Evolutionary conservation across 2,113 vertebrate species (phyloP).

Genomic region (Laticauda laticaudata): DNA sequence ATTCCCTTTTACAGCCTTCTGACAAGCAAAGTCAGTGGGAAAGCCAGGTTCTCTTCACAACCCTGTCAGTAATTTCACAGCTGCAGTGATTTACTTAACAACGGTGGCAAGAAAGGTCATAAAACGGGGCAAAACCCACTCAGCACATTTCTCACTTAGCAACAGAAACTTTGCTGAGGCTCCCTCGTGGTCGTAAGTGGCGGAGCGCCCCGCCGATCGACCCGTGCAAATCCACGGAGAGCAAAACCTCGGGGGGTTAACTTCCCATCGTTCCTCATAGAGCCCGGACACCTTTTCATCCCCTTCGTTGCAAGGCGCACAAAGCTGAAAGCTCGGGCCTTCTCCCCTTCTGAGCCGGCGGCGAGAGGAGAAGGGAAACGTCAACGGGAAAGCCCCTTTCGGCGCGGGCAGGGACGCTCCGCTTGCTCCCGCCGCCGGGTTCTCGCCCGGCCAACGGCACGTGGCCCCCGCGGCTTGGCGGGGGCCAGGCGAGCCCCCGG

Average conservation of each 20-base stretch:
- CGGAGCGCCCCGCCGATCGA: too few species aligned
- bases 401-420: background rate
- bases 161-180: too few species aligned
- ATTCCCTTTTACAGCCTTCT: too few species aligned
- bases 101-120: too few species aligned
- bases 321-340: background rate
- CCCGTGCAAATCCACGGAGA: background rate
- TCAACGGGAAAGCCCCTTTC: background rate
- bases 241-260: background rate
- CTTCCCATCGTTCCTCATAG: background rate
- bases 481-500: constrained; percentile 32
- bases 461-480: background rate
- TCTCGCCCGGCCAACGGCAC: background rate
- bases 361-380: background rate
- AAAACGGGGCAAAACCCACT: too few species aligned
- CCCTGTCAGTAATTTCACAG: too few species aligned
- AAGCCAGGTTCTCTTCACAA: too few species aligned
- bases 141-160: too few species aligned
- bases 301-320: background rate
- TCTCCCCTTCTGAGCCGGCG: background rate
- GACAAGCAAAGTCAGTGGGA: too few species aligned
- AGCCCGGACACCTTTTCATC: background rate
- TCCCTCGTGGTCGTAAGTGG: too few species aligned
- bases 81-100: too few species aligned
- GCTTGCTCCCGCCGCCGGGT: too few species aligned